Evolutionary conservation across 2,888 invertebrate genomes (phyloP), one percentile per base, ranked within the genome.

Genomic region (Agrenia bidenticulata): DNA sequence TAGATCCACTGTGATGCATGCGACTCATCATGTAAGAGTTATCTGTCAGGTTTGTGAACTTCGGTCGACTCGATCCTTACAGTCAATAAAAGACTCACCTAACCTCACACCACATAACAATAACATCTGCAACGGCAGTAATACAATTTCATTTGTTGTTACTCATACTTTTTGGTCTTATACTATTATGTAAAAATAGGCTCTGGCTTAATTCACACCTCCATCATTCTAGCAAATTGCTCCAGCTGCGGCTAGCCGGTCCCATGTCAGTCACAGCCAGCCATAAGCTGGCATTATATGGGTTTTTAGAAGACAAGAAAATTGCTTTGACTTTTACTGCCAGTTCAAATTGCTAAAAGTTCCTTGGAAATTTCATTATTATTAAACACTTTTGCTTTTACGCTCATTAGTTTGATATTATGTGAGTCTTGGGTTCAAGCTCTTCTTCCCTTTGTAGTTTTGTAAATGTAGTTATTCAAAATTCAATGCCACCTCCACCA

Each of bases 51-150:
- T 32, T 32, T 32, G 32, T 32, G 32, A 32, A 32, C 32, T 32
- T 32, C 32, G 4, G 5, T 7, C 5, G 32, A 32, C 32, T 11
- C 4, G 32, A 32, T 32, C n/a, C n/a, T 32, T 32, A 32, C 11
- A 64, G 58, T 58, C 58, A 49, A 62, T 57, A 65, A 27, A 42
- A 61, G 61, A 63, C 67, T 67, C 61, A 67, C 67, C 64, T 67
- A 67, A 67, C 67, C 67, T 67, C 67, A 67, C 67, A 67, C 67
- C 67, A 67, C 64, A 67, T 67, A 67, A 67, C 62, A 67, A 61
- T 32, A 11, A 4, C 32, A 32, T 32, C 4, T 32, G 32, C 32
- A 32, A 32, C 4, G 32, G 11, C 4, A 32, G 11, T 32, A 11
- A 32, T 32, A 32, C 11, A 32, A 32, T 32, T 32, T 32, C 5